Evolutionary conservation across 2,888 invertebrate genomes (phyloP), one percentile per base, ranked within the genome.

Genomic region (Diarsia mendica): DNA sequence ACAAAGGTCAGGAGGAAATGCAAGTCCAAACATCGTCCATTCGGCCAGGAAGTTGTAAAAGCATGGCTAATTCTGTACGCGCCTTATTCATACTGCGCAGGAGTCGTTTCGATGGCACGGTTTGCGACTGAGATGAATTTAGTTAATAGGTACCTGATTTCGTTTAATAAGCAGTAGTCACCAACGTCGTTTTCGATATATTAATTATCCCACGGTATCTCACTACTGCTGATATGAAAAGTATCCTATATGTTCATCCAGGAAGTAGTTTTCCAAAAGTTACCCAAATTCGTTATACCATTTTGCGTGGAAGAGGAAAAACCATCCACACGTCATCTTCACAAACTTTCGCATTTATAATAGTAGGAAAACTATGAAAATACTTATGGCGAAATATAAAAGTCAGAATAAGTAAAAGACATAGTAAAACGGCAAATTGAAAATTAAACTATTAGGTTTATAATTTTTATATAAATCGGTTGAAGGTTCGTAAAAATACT

Each of bases 11-110:
- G 73, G 48, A 83, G 91, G 91, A 91, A 90, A 84, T 83, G 64
- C 61, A 69, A 87, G 80, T 88, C 85, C 84, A 91, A 91, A 90
- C 91, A 91, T 74, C 69, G 79, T 75, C 74, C 82, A 80, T 91
- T 75, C 68, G 79, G 76, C 74, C 82, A 79, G 86, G 87, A 89
- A 89, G 88, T 79, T 76, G 79, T 89, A 87, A 88, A 88, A 86
- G 77, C 67, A 78, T 77, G 78, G 87, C 88, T 87, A 89, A 89
- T 87, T 89, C 80, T 77, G 87, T 84, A 63, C 79, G 71, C 70
- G 69, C 67, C 82, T 83, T 86, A 86, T 88, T 84, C 80, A 84
- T 74, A 71, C 67, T 78, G 75, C 74, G 69, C 69, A 51, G 75
- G 65, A 72, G 75, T 65, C 77, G 79, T 66, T 73, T 74, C 66